phyloP scores from a whole-genome alignment of 2,888 invertebrate genomes.

The Polyploca ridens region DNA sequence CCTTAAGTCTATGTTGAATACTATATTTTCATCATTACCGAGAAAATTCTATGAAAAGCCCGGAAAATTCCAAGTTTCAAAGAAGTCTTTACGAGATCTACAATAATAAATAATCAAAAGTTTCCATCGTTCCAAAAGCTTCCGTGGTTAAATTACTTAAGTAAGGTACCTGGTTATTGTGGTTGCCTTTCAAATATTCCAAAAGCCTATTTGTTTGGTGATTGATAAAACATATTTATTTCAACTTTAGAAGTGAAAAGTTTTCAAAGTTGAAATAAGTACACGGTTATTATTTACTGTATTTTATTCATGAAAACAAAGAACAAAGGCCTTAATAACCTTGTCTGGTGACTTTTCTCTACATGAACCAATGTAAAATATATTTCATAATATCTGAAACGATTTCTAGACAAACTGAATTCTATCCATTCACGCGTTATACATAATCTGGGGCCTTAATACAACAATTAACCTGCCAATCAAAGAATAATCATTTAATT shows the following conservation, averaged over 20 bases:
- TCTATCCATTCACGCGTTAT: too few species aligned
- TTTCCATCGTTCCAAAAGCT: conserved; percentile 54
- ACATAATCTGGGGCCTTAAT: too few species aligned
- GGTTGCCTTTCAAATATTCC: not conserved
- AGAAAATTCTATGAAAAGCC: not conserved
- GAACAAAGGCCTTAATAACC: too few species aligned
- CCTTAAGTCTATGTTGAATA: too few species aligned
- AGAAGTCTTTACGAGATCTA: conserved; percentile 48
- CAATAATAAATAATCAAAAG: conserved; percentile 52
- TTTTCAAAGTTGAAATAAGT: not conserved
- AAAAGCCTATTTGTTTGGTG: not conserved
- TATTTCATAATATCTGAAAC: too few species aligned
- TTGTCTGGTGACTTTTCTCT: too few species aligned
- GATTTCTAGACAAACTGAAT: too few species aligned
- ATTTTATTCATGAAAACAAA: too few species aligned
- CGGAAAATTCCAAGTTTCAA: conserved; percentile 37
- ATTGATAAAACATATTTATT: not conserved
- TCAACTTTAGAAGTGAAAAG: not conserved
- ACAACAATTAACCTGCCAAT: not conserved
- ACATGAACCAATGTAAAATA: too few species aligned
- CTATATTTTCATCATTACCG: not conserved
- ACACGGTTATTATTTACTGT: not conserved
- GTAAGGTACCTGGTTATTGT: conserved; percentile 12
- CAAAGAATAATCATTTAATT: too few species aligned
- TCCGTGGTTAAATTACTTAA: conserved; percentile 48